Base-by-base conservation (phyloP, 37 sponge, comb jelly and placozoan genomes). In the Dysidea cf. avara region DNA sequence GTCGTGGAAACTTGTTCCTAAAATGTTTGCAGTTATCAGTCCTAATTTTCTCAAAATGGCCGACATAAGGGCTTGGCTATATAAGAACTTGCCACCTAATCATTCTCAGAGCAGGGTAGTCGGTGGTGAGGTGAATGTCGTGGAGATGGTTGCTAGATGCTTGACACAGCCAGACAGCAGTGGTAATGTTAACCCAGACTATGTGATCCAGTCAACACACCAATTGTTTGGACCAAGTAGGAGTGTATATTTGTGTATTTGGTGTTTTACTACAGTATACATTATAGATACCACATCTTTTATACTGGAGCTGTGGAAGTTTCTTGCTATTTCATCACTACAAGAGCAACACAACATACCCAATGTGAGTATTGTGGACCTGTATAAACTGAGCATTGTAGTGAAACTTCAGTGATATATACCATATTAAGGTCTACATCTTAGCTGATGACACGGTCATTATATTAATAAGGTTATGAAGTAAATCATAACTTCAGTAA, bases 281-380 rank as follows among this genome's bases (percentile, higher is more conserved):
- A n/a, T n/a, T 31, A 16, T 53, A 87, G 88, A 53, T 47, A 26
- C 54, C 0, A 40, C 68, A 40, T 4, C 50, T 16, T 82, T 87
- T 76, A 83, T 82, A 16, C 34, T 87, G 66, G 31, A 30, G 24
- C 64, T 87, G 53, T 87, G 88, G 88, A 87, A 82, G 74, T 71
- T 72, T 53, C 26, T 87, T 18, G 53, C 64, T 49, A 86, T 76
- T 40, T 51, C 48, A 5, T 22, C 28, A 61, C 16, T 68, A 0
- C 81, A 76, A 62, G 33, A 16, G 49, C 26, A 75, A 58, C 70
- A 75, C 16, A 33, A 4, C 43, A 61, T 86, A 2, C 1, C 43
- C 7, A 77, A 69, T 21, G 71, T 69, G 20, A 56, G 53, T 26
- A n/a, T n/a, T n/a, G n/a, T n/a, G n/a, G n/a, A n/a, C n/a, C n/a